Conservation (phyloP, 1,140 invertebrate genomes). For the Sycophila sp. region DNA sequence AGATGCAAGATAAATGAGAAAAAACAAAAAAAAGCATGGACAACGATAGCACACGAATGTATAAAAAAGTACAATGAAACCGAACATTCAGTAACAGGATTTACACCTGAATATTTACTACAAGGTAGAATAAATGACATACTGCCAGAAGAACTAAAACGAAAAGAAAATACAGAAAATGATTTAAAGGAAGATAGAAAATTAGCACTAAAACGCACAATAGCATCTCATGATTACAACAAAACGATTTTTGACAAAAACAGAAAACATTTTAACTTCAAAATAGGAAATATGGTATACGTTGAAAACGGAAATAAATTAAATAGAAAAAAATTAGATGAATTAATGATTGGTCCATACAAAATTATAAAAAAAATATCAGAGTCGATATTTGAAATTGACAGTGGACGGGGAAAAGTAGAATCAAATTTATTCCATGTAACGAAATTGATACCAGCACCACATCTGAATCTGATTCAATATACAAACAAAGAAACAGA, state of each 20-base stretch:
- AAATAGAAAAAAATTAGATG: conserved; percentile 37
- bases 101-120: conserved; percentile 28
- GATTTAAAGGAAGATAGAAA: neutral
- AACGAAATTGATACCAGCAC: no score
- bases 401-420: no score
- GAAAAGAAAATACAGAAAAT: neutral
- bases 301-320: conserved; percentile 45
- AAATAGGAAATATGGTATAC: conserved; percentile 42
- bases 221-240: conserved; percentile 45
- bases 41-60: conserved; percentile 16
- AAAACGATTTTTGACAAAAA: conserved; percentile 42
- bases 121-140: conserved; percentile 4
- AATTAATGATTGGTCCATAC: conserved; percentile 41
- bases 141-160: conserved; percentile 23
- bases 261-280: conserved; percentile 35
- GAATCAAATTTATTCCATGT: no score
- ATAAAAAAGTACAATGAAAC: conserved; percentile 22
- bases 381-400: conserved; percentile 27
- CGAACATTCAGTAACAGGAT: conserved; percentile 15
- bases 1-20: conserved; percentile 38
- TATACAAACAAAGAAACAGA: no score
- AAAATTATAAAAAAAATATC: conserved; percentile 9
- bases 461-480: no score
- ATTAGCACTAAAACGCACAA: conserved; percentile 38
- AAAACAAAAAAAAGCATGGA: conserved; percentile 27